These are phyloP conservation scores for Shinisaurus crocodilurus DNA, from an alignment of 2,113 vertebrate species.

Conservation along the genomic window DNA sequence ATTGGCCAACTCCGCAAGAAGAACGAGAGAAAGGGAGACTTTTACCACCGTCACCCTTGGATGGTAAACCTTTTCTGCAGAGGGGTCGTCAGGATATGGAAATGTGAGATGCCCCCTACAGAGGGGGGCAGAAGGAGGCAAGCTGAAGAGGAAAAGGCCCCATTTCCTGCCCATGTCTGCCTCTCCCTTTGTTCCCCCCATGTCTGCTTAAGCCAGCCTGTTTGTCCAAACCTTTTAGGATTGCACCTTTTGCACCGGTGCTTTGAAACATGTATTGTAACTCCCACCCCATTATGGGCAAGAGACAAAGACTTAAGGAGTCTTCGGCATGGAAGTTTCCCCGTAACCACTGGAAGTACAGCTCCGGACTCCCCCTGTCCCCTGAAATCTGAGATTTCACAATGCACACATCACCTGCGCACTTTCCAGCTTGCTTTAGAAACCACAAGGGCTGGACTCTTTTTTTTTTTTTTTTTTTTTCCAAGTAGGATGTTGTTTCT, in stretches of 20 bases:
- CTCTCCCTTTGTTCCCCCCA: background rate
- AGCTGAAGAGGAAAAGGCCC: background rate
- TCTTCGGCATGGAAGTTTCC: background rate
- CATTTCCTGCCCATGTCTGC: background rate
- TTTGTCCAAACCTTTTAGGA: background rate
- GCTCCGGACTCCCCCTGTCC: background rate
- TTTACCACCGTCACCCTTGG: conserved; percentile 3
- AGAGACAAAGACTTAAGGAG: background rate
- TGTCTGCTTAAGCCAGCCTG: background rate
- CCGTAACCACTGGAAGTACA: background rate
- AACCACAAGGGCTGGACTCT: background rate
- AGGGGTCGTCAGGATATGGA: background rate
- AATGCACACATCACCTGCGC: background rate
- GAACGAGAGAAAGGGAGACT: conserved; percentile 10
- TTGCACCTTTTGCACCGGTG: background rate
- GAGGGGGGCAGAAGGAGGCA: background rate
- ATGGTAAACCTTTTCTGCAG: background rate
- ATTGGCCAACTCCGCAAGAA: conserved; percentile 24
- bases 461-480: no score
- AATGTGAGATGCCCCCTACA: conserved; percentile 20
- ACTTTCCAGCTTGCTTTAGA: background rate
- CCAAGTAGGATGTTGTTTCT: background rate
- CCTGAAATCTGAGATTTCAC: background rate
- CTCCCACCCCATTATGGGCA: background rate
- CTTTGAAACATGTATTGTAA: background rate